A percentile compares a stretch with the other conserved stretches of the same genome.
phyloP scores from a whole-genome alignment of 2,113 vertebrate genomes.

The Corvus moneduloides region DNA sequence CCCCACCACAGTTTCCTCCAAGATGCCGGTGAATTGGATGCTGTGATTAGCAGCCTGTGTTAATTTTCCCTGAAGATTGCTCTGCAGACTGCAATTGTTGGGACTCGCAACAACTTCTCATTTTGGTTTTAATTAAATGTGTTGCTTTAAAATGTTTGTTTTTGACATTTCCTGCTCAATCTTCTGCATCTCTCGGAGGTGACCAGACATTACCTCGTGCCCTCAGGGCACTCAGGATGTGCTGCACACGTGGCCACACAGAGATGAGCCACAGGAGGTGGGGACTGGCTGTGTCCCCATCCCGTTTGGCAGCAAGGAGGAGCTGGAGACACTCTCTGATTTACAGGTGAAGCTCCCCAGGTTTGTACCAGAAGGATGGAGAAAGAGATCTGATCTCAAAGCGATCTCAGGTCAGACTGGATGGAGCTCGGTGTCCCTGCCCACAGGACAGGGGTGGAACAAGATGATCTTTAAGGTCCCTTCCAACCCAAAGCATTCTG shows the following conservation, averaged over 20 bases:
- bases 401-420: background rate
- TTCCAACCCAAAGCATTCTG: background rate
- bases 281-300: background rate
- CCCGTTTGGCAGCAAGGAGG: background rate
- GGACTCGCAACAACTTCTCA: slow-evolving; percentile 64
- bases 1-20: background rate
- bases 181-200: slow-evolving; percentile 47
- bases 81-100: slow-evolving; percentile 40
- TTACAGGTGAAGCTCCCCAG: background rate
- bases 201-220: background rate
- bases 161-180: slow-evolving; percentile 56
- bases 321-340: background rate
- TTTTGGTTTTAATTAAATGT: slow-evolving; percentile 76
- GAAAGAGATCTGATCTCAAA: background rate
- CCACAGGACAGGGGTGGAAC: background rate
- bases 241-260: background rate
- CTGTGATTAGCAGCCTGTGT: slow-evolving; percentile 65
- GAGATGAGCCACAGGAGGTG: background rate
- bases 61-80: slow-evolving; percentile 64
- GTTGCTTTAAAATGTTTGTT: slow-evolving; percentile 72
- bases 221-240: background rate
- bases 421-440: background rate
- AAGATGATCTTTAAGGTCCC: background rate
- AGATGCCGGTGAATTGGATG: slow-evolving; percentile 45
- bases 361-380: background rate